Evolutionary conservation across 2,113 vertebrate species (phyloP).

Genomic region (Dasyprocta punctata): DNA sequence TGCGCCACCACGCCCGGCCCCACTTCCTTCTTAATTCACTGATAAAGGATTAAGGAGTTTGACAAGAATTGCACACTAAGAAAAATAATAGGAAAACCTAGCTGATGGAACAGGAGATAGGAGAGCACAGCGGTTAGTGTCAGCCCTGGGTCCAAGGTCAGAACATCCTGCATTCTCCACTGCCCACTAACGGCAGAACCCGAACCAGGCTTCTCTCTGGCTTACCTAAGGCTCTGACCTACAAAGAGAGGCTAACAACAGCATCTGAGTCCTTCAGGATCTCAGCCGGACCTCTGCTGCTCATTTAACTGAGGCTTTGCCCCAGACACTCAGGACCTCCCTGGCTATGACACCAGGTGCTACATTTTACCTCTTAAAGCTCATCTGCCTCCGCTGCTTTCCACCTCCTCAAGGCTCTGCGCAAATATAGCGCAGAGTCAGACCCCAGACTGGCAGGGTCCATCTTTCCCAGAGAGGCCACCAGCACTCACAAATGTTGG

Average conservation of each 20-base stretch:
- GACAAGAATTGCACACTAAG: background rate
- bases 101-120: fast-evolving
- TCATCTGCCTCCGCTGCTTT: background rate
- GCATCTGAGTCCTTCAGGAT: background rate
- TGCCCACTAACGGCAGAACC: background rate
- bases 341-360: background rate
- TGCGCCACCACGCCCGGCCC: no score
- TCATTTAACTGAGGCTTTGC: background rate
- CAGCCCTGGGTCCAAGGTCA: background rate
- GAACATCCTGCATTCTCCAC: background rate
- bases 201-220: background rate
- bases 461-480: background rate
- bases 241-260: background rate
- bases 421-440: background rate
- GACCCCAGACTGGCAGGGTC: background rate
- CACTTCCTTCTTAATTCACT: background rate
- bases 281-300: background rate
- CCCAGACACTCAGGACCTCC: fast-evolving
- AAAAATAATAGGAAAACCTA: background rate
- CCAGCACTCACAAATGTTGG: background rate
- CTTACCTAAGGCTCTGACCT: background rate
- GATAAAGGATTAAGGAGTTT: background rate
- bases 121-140: background rate
- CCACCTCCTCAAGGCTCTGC: background rate
- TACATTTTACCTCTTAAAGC: background rate